These are phyloP conservation scores for Rhinichthys osculus DNA, from an alignment of 2,797 vertebrate species.

Conservation along the genomic window DNA sequence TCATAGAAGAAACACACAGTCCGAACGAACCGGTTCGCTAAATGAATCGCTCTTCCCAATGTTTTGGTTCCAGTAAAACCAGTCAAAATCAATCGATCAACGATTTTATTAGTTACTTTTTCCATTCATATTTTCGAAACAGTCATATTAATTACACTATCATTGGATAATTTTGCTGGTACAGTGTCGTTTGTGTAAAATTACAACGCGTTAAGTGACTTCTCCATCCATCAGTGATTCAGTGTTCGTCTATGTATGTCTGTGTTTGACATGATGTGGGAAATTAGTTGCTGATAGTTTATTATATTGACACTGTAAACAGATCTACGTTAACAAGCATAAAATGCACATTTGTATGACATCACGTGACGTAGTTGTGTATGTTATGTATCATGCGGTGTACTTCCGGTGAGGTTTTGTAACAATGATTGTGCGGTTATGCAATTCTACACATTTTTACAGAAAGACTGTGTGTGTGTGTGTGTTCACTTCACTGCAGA, in stretches of 20 bases:
- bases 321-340: neutral
- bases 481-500: no score
- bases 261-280: neutral
- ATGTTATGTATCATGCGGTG: neutral
- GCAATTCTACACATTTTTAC: constrained; percentile 39
- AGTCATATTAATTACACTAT: rapidly evolving
- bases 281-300: neutral
- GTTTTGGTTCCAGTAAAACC: neutral
- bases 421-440: constrained; percentile 56
- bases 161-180: neutral
- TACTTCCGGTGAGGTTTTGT: constrained; percentile 67
- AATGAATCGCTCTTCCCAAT: neutral
- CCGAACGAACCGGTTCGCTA: neutral
- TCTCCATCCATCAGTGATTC: neutral
- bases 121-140: neutral
- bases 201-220: neutral
- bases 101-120: neutral
- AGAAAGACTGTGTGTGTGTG: neutral
- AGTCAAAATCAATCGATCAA: constrained; percentile 40
- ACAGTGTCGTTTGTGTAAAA: neutral
- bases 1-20: neutral
- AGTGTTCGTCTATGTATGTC: neutral
- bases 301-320: neutral
- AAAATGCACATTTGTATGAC: neutral
- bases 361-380: neutral